Evolutionary conservation across 2,113 vertebrate genomes (phyloP).

Genomic region (rat (Rattus norvegicus)): GRCr8 NC_086023.1:155489001-155489500

Average conservation of each 20-base stretch:
- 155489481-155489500: not conserved
- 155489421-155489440: not conserved
- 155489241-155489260: not conserved
- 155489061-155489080: slow-evolving; percentile 51
- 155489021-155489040: slow-evolving; percentile 56
- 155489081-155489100: slow-evolving; percentile 12
- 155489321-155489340: not conserved
- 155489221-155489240: not conserved
- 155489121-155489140: not conserved
- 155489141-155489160: not conserved
- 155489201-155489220: not conserved
- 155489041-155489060: slow-evolving; percentile 31
- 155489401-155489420: too few species aligned
- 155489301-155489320: not conserved
- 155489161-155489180: not conserved
- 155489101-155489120: slow-evolving; percentile 9
- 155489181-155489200: not conserved
- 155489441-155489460: not conserved
- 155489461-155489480: not conserved
- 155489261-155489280: not conserved
- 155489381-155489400: not conserved
- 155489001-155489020: slow-evolving; percentile 23
- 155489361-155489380: not conserved
- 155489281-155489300: not conserved
- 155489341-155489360: not conserved